phyloP scores from a whole-genome alignment of 2,797 vertebrate species.

The Glossophaga mutica region DNA sequence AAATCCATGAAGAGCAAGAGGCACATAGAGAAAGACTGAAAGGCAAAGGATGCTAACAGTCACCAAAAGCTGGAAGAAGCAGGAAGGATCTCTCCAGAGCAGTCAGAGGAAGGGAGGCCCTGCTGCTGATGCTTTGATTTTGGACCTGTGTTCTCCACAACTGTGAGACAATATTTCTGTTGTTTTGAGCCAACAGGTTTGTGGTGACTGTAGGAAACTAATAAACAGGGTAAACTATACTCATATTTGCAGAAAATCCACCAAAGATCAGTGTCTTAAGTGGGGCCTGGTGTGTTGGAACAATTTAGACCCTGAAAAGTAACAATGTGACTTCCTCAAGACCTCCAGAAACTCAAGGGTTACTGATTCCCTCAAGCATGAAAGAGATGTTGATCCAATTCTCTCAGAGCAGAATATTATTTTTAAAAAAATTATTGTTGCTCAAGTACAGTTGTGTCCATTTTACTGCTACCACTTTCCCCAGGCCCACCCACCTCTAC shows the following conservation, averaged over 20 bases:
- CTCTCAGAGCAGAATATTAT: background rate
- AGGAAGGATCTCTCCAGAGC: background rate
- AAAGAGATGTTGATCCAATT: background rate
- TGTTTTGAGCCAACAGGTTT: background rate
- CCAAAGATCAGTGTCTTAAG: background rate
- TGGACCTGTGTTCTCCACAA: background rate
- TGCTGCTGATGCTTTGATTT: background rate
- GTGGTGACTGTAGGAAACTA: background rate
- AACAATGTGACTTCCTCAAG: background rate
- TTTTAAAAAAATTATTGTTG: no score
- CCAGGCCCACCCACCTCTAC: no score
- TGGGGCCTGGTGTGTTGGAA: background rate
- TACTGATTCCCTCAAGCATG: background rate
- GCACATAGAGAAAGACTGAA: background rate
- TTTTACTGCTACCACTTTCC: no score
- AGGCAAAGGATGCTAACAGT: background rate
- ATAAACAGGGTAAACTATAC: background rate
- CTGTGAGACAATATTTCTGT: background rate
- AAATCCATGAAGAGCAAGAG: background rate
- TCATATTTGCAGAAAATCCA: background rate
- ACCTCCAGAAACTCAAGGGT: background rate
- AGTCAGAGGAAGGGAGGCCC: background rate
- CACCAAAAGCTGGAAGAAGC: background rate
- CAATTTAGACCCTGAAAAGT: background rate
- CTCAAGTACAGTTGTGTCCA: no score